Evolutionary conservation across 2,113 vertebrate genomes (phyloP), one percentile per base, ranked within the genome.

Genomic region (Myrmecophaga tridactyla): DNA sequence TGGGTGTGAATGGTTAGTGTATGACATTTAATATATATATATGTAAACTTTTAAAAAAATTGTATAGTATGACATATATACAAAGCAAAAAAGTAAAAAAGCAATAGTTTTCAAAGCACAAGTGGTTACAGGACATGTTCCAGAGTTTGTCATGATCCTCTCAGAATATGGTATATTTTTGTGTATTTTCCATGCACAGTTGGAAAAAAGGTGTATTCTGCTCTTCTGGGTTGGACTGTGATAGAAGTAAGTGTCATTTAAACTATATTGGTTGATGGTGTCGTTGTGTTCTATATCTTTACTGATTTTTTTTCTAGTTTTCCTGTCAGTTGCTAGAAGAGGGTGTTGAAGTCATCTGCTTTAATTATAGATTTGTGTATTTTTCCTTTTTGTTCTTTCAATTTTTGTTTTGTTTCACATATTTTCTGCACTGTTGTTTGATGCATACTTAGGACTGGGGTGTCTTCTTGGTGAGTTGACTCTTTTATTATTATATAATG

Each of bases 201-300:
- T 65, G 77, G 77, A n/a, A n/a, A n/a, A n/a, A 80, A 80, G 53
- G 43, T 75, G 43, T 51, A 51, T 51, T 51, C 48, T 51, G 48
- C 48, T 51, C 10, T 51, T 51, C 2, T 53, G n/a, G 13, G 27
- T 20, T 76, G 23, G 70, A 76, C 15, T 75, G 9, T 72, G n/a
- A n/a, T n/a, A n/a, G n/a, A n/a, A n/a, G 60, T 85, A 85, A 85
- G 75, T 65, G 20, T 92, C 75, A 77, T 34, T 76, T 89, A 60
- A 39, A 75, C 21, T 20, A 41, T 36, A 20, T 77, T 89, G 17
- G 4, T 78, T 89, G 75, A 56, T 51, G 27, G 20, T 78, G 60
- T n/a, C 36, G 8, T 41, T 77, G 36, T 77, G 23, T 67, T 77
- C 31, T 83, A 20, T 63, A 53, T 56, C 46, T 92, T 53, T 56